These are phyloP conservation scores for Panagrolaimus sp. DNA, from an alignment of 1,140 invertebrate genomes.

Conservation along the genomic window DNA sequence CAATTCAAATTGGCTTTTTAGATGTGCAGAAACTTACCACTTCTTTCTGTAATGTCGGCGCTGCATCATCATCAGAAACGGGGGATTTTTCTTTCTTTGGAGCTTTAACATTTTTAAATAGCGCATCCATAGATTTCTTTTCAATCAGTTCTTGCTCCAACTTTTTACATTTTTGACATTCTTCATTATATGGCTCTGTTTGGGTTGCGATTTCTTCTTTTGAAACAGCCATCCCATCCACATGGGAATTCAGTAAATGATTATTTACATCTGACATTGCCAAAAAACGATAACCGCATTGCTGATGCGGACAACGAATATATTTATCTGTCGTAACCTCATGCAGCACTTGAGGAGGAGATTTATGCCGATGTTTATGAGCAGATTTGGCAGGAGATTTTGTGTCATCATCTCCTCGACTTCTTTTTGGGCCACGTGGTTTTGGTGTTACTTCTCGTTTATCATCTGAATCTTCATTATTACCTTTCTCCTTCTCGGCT, in stretches of 20 bases:
- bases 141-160: not conserved
- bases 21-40: too few species aligned
- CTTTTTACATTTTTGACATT: not conserved
- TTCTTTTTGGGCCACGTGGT: not conserved
- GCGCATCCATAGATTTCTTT: not conserved
- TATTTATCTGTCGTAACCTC: not conserved
- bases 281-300: conserved; percentile 4
- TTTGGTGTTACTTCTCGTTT: not conserved
- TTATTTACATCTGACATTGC: not conserved
- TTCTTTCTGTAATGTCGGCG: too few species aligned
- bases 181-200: not conserved
- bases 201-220: not conserved
- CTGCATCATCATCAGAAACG: too few species aligned
- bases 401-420: not conserved
- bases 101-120: not conserved
- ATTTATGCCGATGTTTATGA: not conserved
- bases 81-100: too few species aligned
- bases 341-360: not conserved
- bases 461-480: not conserved
- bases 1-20: too few species aligned
- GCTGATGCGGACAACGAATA: not conserved
- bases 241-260: not conserved
- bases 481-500: not conserved
- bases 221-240: not conserved
- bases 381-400: not conserved